These are phyloP conservation scores for Carcharodon carcharias DNA, from an alignment of 2,797 vertebrate genomes.

Conservation along the genomic window DNA sequence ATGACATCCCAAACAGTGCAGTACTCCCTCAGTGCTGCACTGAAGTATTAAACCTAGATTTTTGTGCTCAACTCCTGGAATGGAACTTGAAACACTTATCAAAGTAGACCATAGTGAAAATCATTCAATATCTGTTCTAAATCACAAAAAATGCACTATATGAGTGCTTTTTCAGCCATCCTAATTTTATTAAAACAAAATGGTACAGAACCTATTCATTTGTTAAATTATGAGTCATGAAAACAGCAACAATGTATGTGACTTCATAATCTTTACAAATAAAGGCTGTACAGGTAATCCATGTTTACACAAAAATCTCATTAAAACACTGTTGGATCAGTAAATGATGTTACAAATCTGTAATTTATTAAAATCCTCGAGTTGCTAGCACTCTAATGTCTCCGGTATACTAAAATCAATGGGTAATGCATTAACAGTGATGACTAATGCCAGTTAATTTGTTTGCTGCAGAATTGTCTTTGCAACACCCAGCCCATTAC, in stretches of 20 bases:
- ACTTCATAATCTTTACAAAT: neutral
- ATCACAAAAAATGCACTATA: neutral
- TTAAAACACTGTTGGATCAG: neutral
- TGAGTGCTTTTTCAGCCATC: neutral
- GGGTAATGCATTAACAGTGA: neutral
- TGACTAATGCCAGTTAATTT: conserved; percentile 6
- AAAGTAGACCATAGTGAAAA: neutral
- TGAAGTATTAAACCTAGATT: neutral
- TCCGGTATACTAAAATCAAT: neutral
- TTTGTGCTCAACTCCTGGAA: neutral
- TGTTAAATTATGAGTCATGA: neutral
- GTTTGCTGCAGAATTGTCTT: neutral
- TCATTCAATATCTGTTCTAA: neutral
- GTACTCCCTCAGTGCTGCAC: neutral
- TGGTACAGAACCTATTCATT: neutral
- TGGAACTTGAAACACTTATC: neutral
- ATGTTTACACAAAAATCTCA: neutral
- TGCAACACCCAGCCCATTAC: neutral
- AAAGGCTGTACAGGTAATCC: neutral
- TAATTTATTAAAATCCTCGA: neutral
- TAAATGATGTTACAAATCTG: neutral
- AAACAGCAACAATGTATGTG: neutral
- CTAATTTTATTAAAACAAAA: neutral
- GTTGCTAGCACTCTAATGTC: neutral
- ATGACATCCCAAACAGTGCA: too few relatives aligned